A percentile compares a stretch with the other conserved stretches of the same genome.
Evolutionary conservation across 2,113 vertebrate species (phyloP).

Genomic region (Pachypanchax playfairii): DNA sequence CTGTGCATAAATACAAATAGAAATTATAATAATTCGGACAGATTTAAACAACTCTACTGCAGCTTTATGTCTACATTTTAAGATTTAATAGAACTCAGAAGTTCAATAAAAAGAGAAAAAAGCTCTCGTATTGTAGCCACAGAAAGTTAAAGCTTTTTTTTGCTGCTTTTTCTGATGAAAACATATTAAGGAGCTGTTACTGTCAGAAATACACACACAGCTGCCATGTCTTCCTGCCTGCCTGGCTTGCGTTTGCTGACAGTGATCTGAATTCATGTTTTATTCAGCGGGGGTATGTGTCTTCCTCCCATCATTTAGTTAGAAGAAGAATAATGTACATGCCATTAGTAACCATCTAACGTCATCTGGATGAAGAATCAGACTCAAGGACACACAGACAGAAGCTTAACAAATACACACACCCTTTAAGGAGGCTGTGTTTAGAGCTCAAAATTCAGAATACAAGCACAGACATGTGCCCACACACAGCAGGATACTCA

Average conservation of each 20-base stretch:
- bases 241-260: constrained; percentile 48
- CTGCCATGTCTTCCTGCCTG: constrained; percentile 35
- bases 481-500: constrained; percentile 15
- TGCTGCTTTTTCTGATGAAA: constrained; percentile 13
- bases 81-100: no score
- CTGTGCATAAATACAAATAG: no score
- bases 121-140: background rate
- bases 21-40: no score
- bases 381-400: constrained; percentile 37
- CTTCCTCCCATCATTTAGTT: constrained; percentile 48
- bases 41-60: no score
- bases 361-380: constrained; percentile 40
- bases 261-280: constrained; percentile 67
- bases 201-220: constrained; percentile 27
- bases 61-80: no score
- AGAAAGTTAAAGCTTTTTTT: background rate
- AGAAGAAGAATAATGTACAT: constrained; percentile 39
- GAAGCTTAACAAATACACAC: background rate
- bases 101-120: background rate
- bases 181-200: constrained; percentile 28
- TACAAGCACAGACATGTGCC: constrained; percentile 1
- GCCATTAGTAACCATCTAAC: constrained; percentile 50
- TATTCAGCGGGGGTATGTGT: constrained; percentile 58
- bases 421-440: constrained; percentile 8
- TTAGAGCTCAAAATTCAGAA: constrained; percentile 18